Base-by-base conservation (phyloP, 2,888 invertebrate genomes). In the Merodon equestris region DNA sequence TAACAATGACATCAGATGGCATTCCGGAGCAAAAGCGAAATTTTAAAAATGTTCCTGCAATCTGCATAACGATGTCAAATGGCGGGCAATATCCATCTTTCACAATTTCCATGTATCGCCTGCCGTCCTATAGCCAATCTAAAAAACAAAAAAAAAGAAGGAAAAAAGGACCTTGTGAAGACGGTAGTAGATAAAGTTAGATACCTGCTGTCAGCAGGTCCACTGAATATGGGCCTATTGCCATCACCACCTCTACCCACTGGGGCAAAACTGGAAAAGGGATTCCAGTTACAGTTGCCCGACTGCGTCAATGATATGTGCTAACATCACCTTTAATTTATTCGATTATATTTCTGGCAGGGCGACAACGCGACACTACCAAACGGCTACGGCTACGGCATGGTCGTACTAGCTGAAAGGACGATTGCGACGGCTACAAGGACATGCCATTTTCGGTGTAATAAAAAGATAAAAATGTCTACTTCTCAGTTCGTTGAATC, bases 401-500 rank as follows among this genome's bases (percentile, higher is more conserved):
- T 2, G 2, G 27, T 27, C 27, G 3, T 27, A 27, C 27, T 7
- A 27, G 27, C 7, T 27, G 27, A 27, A 27, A 27, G 7, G 34
- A 56, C 56, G 54, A 27, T 12, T 15, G 45, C 54, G 18, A 17
- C 45, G 54, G 45, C 34, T 36, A 19, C 61, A 14, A 79, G 58
- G 63, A 73, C 73, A 68, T 73, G 58, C 53, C 54, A 63, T 73
- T 73, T 64, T 79, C 40, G 44, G 54, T 64, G 73, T 73, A 60
- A 74, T 79, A 79, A 73, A 70, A 74, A 68, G 73, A 79, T 73
- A 79, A 79, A 73, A 64, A 79, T 79, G 68, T 74, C 79, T 64
- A 56, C 73, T 58, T 73, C 68, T 64, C 64, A 64, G 58, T 79
- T 73, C 63, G 64, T 48, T 64, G 68, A 53, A n/a, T 60, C 17